Evolutionary conservation across 2,797 vertebrate genomes (phyloP).

Genomic region (Agapornis canus): DNA sequence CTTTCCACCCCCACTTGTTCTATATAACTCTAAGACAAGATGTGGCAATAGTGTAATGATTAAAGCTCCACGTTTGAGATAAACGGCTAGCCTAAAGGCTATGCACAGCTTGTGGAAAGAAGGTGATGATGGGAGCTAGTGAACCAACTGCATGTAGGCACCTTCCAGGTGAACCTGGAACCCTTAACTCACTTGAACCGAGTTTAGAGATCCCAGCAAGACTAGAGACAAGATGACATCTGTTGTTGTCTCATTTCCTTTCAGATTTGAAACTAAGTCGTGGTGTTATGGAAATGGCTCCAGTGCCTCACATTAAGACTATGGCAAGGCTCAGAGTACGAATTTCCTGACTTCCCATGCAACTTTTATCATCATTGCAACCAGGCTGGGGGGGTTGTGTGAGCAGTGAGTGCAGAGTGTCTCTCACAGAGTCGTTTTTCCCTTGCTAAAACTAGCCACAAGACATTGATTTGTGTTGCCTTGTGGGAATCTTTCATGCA

Average conservation of each 20-base stretch:
- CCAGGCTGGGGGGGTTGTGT: not conserved
- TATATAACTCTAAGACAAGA: not conserved
- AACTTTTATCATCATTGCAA: accelerated
- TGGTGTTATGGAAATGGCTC: not conserved
- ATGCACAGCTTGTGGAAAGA: not conserved
- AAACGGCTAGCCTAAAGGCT: not conserved
- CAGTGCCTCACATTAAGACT: not conserved
- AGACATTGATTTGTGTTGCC: not conserved
- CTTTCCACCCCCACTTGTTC: not conserved
- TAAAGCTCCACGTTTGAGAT: not conserved
- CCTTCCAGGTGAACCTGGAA: not conserved
- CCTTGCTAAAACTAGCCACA: not conserved
- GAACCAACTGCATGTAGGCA: accelerated
- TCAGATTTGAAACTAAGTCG: not conserved
- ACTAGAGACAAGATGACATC: not conserved
- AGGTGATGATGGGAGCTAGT: accelerated
- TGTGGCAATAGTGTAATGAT: not conserved
- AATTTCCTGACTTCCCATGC: not conserved
- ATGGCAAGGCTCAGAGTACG: accelerated
- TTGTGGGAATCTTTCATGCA: accelerated
- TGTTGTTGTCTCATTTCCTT: not conserved
- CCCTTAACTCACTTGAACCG: not conserved
- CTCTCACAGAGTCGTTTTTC: not conserved
- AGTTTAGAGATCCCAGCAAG: not conserved
- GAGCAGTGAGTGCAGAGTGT: not conserved